Evolutionary conservation across 2,888 invertebrate species (phyloP), one percentile per base, ranked within the genome.

Genomic region (Drosophila bunnanda): DNA sequence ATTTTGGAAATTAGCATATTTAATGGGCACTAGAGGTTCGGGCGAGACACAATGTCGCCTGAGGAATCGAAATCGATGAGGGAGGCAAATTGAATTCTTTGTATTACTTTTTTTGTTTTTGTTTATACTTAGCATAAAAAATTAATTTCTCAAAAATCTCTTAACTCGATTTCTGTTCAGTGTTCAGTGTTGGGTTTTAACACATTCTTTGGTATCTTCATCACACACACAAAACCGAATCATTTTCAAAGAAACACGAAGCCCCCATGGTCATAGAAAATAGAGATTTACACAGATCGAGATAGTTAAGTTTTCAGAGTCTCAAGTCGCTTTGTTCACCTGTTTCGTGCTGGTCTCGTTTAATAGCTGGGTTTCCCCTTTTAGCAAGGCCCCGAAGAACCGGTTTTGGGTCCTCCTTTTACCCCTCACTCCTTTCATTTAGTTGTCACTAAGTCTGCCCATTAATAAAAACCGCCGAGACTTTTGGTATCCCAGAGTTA

Each of bases 1-100:
- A 76, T 76, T 79, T 79, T 25, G 41, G 10, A 77, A 81, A 83
- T 88, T 83, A 80, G 80, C 83, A 88, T 88, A 79, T 83, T 79
- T 84, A 83, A 88, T 88, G 74, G 75, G 71, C 78, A 15, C 8
- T 32, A 7, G 17, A 55, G 34, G 54, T 48, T 54, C 66, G 46
- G 72, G 69, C 85, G 85, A 86, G 85, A 86, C 85, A 87, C 72
- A 87, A 77, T 86, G 85, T 87, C 85, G 85, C 85, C 85, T 77
- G 30, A 28, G 41, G 62, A 53, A 48, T 13, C 55, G 38, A 48
- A 44, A 52, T 22, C 28, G 48, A 66, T 59, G 57, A 39, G 41
- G 69, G 17, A 50, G 28, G 12, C 41, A 12, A 34, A 36, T 34
- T 32, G 38, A 46, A 52, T 48, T 54, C 22, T 70, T 69, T 58